Conservation (phyloP, 92 coral and sea anemone genomes). For the Galaxea fascicularis region DNA sequence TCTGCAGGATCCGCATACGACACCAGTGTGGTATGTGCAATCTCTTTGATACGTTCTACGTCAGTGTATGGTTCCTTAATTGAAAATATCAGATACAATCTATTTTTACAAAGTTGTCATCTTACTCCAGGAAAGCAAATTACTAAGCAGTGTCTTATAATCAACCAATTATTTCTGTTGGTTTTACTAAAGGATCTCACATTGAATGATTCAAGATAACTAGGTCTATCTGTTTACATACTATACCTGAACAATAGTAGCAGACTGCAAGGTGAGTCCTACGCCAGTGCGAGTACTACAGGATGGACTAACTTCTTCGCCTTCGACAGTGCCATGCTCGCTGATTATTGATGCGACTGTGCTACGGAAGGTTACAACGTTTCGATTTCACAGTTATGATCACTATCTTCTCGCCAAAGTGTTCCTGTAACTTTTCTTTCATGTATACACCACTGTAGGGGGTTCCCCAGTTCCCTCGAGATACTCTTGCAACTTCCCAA, state of each 20-base stretch:
- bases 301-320: conserved; percentile 9
- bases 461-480: conserved; percentile 25
- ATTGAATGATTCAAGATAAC: too few relatives aligned
- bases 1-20: too few relatives aligned
- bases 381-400: conserved; percentile 35
- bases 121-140: too few relatives aligned
- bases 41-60: too few relatives aligned
- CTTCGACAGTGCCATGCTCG: conserved; percentile 16
- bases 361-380: conserved; percentile 53
- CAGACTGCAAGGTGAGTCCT: neutral
- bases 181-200: too few relatives aligned
- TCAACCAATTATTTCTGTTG: too few relatives aligned
- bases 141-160: too few relatives aligned
- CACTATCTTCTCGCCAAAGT: conserved; percentile 37
- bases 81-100: too few relatives aligned
- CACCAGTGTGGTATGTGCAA: too few relatives aligned
- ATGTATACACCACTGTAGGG: conserved; percentile 34
- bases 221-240: conserved; percentile 15
- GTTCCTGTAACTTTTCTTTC: too few relatives aligned
- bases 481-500: conserved; percentile 31
- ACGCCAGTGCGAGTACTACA: neutral
- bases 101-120: too few relatives aligned
- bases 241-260: conserved; percentile 1
- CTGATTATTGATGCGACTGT: conserved; percentile 50
- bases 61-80: too few relatives aligned